A percentile compares a stretch with the other conserved stretches of the same genome.
Conservation (phyloP, 2,797 vertebrate genomes). For the Rhynchonycteris naso region DNA sequence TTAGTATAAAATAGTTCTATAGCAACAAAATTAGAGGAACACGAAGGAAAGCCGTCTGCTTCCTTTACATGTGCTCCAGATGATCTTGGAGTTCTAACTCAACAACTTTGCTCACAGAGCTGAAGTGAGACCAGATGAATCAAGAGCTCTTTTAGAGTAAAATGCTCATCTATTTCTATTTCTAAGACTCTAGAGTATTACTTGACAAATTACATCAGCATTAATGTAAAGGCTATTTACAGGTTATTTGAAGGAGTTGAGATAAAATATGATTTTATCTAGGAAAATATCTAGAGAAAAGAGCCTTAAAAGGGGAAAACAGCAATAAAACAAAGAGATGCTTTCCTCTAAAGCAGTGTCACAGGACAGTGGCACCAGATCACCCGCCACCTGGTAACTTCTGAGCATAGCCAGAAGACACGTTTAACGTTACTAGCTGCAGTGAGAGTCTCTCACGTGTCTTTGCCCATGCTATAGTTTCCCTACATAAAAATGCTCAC, state of each 20-base stretch:
- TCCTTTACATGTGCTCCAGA: not conserved
- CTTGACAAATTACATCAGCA: not conserved
- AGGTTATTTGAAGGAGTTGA: constrained; percentile 19
- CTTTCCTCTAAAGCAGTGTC: not conserved
- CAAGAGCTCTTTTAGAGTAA: constrained; percentile 19
- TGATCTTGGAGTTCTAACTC: not conserved
- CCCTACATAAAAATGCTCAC: not conserved
- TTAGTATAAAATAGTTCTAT: not conserved
- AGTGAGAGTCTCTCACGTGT: not conserved
- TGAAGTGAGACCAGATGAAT: not conserved
- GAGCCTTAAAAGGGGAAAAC: not conserved
- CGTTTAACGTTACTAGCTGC: not conserved
- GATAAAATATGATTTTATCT: not conserved
- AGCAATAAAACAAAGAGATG: not conserved
- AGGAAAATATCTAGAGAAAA: constrained; percentile 19
- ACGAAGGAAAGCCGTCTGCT: not conserved
- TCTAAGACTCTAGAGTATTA: constrained; percentile 13
- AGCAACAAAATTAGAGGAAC: not conserved
- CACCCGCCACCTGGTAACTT: not conserved
- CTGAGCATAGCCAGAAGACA: not conserved
- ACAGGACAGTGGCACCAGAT: not conserved
- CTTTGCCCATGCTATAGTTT: not conserved
- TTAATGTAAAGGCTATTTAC: constrained; percentile 30
- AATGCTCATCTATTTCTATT: constrained; percentile 45
- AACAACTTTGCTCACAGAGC: not conserved